Percentiles rank a stretch among this genome's conserved stretches.
Evolutionary conservation across 2,113 vertebrate genomes (phyloP).

Genomic region (Sebastes fasciatus): DNA sequence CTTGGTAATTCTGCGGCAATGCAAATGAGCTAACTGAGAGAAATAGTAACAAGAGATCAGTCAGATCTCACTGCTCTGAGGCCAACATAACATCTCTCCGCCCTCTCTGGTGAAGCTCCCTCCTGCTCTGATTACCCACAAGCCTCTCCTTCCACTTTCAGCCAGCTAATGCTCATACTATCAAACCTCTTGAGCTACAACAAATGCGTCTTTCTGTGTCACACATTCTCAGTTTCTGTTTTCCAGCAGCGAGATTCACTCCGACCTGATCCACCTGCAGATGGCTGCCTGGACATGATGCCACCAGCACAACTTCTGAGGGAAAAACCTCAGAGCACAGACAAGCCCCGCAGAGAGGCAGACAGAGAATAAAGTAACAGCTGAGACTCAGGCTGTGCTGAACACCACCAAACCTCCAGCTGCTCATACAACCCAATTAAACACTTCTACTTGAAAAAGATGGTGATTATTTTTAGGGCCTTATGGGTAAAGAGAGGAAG

Average conservation of each 20-base stretch:
- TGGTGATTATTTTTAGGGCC: slow-evolving; percentile 84
- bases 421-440: slow-evolving; percentile 84
- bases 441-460: slow-evolving; percentile 85
- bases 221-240: slow-evolving; percentile 50
- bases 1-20: neutral
- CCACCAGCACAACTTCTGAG: slow-evolving; percentile 65
- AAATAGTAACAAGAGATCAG: neutral
- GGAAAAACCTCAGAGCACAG: slow-evolving; percentile 65
- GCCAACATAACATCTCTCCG: slow-evolving; percentile 10
- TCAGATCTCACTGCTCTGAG: neutral
- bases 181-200: slow-evolving; percentile 30
- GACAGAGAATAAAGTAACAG: slow-evolving; percentile 81
- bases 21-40: neutral
- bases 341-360: slow-evolving; percentile 75
- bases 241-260: slow-evolving; percentile 36
- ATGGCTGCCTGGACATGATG: slow-evolving; percentile 76
- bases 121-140: slow-evolving; percentile 11
- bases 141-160: slow-evolving; percentile 28
- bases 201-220: slow-evolving; percentile 5
- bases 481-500: slow-evolving; percentile 84
- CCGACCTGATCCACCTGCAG: slow-evolving; percentile 72
- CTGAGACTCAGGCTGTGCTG: slow-evolving; percentile 82
- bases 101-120: slow-evolving; percentile 9
- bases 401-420: slow-evolving; percentile 83
- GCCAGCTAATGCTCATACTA: slow-evolving; percentile 11